Percentiles rank a stretch among this genome's conserved stretches.
These are phyloP conservation scores for Trissoscelio sp. DNA, from an alignment of 2,888 invertebrate species.

Conservation along the genomic window DNA sequence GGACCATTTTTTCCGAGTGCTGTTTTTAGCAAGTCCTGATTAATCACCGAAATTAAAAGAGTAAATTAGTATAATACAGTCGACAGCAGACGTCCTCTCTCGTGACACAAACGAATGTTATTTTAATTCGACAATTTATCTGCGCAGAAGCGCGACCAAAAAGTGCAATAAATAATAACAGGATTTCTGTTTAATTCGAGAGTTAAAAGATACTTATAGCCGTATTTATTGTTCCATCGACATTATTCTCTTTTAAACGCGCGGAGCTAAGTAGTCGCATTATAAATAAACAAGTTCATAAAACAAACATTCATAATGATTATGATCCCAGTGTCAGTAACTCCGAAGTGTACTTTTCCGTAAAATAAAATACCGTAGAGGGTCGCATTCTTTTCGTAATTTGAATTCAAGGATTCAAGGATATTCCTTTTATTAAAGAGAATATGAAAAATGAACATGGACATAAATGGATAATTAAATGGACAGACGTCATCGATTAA, in stretches of 20 bases:
- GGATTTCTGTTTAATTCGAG: background rate
- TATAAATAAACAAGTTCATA: slow-evolving; percentile 13
- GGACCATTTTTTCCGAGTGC: background rate
- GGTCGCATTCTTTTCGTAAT: background rate
- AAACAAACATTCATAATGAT: slow-evolving; percentile 10
- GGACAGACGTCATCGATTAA: background rate
- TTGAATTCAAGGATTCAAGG: background rate
- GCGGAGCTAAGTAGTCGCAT: background rate
- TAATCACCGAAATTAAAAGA: slow-evolving; percentile 11
- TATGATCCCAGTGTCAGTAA: slow-evolving; percentile 26
- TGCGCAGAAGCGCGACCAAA: background rate
- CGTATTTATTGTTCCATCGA: background rate
- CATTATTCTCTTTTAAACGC: background rate
- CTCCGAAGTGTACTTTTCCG: slow-evolving; percentile 11
- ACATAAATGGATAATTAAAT: background rate
- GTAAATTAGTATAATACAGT: background rate
- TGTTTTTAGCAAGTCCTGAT: background rate
- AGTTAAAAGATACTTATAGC: background rate
- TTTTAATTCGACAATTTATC: slow-evolving; percentile 13
- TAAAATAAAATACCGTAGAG: background rate
- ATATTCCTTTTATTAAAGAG: background rate
- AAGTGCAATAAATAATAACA: slow-evolving; percentile 1
- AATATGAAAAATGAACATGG: background rate
- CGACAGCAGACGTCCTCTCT: background rate
- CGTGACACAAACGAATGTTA: background rate